Base-by-base conservation (phyloP, 2,797 vertebrate genomes). In the Garrulus glandarius region DNA sequence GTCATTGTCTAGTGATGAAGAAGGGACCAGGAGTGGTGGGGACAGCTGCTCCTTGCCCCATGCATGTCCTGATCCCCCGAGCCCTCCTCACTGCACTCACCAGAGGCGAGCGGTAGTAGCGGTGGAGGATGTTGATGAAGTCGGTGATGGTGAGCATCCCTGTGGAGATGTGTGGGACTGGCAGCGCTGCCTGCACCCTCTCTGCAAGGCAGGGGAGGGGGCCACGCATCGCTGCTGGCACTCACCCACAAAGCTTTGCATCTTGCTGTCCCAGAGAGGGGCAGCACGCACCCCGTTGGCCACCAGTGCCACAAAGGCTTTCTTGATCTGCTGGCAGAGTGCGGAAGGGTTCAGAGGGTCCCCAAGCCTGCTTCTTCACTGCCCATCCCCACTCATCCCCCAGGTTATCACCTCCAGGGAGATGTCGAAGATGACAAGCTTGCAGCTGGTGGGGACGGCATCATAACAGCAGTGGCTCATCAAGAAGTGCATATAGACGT, bases 101-200 rank as follows among this genome's bases (percentile, higher is more conserved):
- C 99, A 99, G 95, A 16, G 99, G 99, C 11, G 99, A 99, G 82
- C 98, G 99, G 97, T 99, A 99, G 96, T 99, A 99, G 27, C 99
- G 98, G 91, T 99, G 99, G 57, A 99, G 98, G 92, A 99, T 99
- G 97, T 99, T 98, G 98, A 99, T 99, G 97, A 99, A 99, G 96
- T 99, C 99, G 0, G 99, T 99, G 98, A 99, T 99, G 87, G 99
- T 99, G 96, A 99, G 98, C 99, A 99, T 99, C 60, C 99, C 99
- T 99, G 96, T 16, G 1, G 15, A 68, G 89, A 87, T 7, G 52
- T 0, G 2, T 12, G 32, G 41, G 53, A 69, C 67, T 52, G 84
- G 76, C 53, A 87, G 79, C 1, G 0, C 84, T 80, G 76, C 72
- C 61, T 26, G 1, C 27, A 46, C 70, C 47, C 26, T 56, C 6